Evolutionary conservation across 1,140 invertebrate species (phyloP).

Genomic region (Sipha flava): DNA sequence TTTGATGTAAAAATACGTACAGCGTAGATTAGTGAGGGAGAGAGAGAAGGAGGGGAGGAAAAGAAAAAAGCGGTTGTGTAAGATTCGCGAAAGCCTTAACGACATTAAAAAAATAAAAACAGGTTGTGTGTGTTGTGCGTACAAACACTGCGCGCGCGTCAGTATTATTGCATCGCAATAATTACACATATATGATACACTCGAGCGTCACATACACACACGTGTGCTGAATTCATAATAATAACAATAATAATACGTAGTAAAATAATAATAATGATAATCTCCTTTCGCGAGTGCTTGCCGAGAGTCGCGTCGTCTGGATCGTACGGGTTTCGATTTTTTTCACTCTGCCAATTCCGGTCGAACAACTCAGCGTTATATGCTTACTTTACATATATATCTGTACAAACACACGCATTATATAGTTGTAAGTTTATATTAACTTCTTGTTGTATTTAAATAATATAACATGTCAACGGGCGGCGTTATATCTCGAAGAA

Average conservation of each 20-base stretch:
- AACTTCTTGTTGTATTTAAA: not conserved
- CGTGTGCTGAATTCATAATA: constrained; percentile 17
- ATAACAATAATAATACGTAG: not conserved
- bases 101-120: not conserved
- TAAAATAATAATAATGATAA: not conserved
- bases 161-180: not conserved
- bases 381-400: too few relatives aligned
- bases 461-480: not conserved
- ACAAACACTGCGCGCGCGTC: too few relatives aligned
- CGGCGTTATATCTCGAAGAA: not conserved
- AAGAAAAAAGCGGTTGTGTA: not conserved
- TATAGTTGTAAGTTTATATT: not conserved
- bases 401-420: too few relatives aligned
- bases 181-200: not conserved
- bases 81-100: constrained; percentile 13
- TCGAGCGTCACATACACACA: not conserved
- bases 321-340: not conserved
- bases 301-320: not conserved
- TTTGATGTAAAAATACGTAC: too few relatives aligned
- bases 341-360: not conserved
- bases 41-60: not conserved
- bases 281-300: not conserved
- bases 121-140: not conserved
- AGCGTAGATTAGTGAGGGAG: too few relatives aligned
- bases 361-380: not conserved